Percentiles rank a stretch among this genome's conserved stretches.
Conservation (phyloP, 1,140 invertebrate species). For the Parasteatoda tepidariorum region DNA sequence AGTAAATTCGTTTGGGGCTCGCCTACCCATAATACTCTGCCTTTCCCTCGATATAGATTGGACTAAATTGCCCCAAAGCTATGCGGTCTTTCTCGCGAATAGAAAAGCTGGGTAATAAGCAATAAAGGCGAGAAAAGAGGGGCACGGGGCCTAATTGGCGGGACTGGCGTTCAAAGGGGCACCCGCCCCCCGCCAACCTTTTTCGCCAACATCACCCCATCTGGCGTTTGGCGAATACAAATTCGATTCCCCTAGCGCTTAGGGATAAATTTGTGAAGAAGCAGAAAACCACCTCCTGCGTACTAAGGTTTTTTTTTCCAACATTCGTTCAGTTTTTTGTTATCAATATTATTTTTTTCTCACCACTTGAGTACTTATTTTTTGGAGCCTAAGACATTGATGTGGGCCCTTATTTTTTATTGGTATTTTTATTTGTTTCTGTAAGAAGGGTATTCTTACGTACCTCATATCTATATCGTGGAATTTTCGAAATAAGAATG, state of each 20-base stretch:
- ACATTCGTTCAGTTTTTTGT: neutral
- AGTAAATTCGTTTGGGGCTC: constrained; percentile 34
- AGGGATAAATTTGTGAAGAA: constrained; percentile 46
- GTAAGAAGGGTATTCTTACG: neutral
- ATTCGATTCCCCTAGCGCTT: constrained; percentile 37
- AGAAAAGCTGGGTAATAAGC: constrained; percentile 39
- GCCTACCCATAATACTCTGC: constrained; percentile 5
- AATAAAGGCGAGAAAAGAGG: constrained; percentile 47
- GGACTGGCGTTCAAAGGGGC: constrained; percentile 29
- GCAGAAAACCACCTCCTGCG: constrained; percentile 29
- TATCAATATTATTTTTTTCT: neutral
- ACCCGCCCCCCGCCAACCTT: constrained; percentile 34
- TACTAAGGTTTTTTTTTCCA: neutral
- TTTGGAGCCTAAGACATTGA: neutral
- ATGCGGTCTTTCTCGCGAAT: constrained; percentile 11
- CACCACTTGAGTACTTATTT: neutral
- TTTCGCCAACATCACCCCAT: constrained; percentile 53
- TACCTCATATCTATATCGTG: neutral
- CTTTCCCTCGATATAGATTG: constrained; percentile 5
- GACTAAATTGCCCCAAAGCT: constrained; percentile 58
- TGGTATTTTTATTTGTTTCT: neutral
- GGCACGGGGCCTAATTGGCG: constrained; percentile 39
- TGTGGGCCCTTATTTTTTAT: neutral
- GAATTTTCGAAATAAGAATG: neutral
- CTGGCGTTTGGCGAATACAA: constrained; percentile 24